Conservation (phyloP, 2,113 vertebrate genomes). For the Polyodon spathula region DNA sequence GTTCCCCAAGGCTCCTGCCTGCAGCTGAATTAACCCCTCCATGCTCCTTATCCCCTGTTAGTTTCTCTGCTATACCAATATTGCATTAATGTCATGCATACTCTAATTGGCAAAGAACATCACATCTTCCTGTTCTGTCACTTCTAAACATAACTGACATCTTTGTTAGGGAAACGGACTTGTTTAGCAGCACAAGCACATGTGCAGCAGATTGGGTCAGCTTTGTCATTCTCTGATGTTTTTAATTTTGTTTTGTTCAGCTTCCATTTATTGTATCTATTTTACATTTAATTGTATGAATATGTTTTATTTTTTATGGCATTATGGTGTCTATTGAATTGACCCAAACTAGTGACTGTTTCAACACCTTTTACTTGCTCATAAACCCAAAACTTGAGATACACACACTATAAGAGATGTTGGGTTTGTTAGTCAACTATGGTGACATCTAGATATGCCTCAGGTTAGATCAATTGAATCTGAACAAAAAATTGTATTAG, state of each 20-base stretch:
- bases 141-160: slow-evolving; percentile 31
- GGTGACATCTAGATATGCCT: too few relatives aligned
- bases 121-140: slow-evolving; percentile 36
- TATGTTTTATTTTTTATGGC: too few relatives aligned
- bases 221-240: background rate
- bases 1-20: slow-evolving; percentile 6
- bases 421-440: too few relatives aligned
- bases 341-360: too few relatives aligned
- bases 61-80: background rate
- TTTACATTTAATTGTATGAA: too few relatives aligned
- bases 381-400: too few relatives aligned
- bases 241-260: slow-evolving; percentile 6
- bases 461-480: too few relatives aligned
- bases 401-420: too few relatives aligned
- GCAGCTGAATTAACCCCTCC: slow-evolving; percentile 19
- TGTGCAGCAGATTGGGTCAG: background rate
- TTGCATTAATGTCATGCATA: background rate
- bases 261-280: background rate
- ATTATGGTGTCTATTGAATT: too few relatives aligned
- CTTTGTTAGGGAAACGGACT: slow-evolving; percentile 34
- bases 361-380: too few relatives aligned
- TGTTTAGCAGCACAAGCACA: slow-evolving; percentile 13
- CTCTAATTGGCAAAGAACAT: slow-evolving; percentile 34
- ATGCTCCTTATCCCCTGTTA: background rate
- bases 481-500: too few relatives aligned